Base-by-base conservation (phyloP, 2,888 invertebrate species). In the Helobdella robusta region DNA sequence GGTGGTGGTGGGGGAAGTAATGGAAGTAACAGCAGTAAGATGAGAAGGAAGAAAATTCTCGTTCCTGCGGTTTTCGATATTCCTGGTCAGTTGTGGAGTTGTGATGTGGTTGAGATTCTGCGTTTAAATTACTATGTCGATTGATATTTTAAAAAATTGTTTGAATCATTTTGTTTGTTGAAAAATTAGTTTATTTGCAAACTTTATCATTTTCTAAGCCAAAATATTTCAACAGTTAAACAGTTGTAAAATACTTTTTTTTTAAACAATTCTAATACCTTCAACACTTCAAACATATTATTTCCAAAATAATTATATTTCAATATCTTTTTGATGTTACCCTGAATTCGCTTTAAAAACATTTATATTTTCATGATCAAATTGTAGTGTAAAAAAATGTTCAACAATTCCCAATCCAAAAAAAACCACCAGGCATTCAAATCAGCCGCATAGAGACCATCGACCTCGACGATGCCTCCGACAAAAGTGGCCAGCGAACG, bases 361-460 rank as follows among this genome's bases (percentile, higher is more conserved):
- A n/a, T n/a, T n/a, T n/a, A n/a, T n/a, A n/a, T 11, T n/a, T 11
- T 11, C 44, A 40, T 11, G 11, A 40, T 11, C 44, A 40, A 8
- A 40, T 40, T 11, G 15, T 11, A 40, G 11, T 11, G 15, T n/a
- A 40, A 40, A 8, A 40, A 40, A 40, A 40, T n/a, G 15, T 40
- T 11, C 44, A 40, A 40, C 44, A 40, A 40, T n/a, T 11, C 8
- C 44, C 8, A 8, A 40, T 40, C 8, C 44, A 40, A 40, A 8
- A 40, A 40, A 8, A 40, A 40, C 44, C n/a, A n/a, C n/a, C 30
- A 62, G 70, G 69, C 36, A 70, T 70, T 32, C 64, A 70, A 59
- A 70, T 70, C 58, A 70, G 70, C 65, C 61, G 69, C 30, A 64
- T 69, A 18, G 70, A 70, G n/a, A 68, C 69, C 23, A 64, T 70